Evolutionary conservation across 2,797 vertebrate species (phyloP).

Genomic region (Clamator glandarius): DNA sequence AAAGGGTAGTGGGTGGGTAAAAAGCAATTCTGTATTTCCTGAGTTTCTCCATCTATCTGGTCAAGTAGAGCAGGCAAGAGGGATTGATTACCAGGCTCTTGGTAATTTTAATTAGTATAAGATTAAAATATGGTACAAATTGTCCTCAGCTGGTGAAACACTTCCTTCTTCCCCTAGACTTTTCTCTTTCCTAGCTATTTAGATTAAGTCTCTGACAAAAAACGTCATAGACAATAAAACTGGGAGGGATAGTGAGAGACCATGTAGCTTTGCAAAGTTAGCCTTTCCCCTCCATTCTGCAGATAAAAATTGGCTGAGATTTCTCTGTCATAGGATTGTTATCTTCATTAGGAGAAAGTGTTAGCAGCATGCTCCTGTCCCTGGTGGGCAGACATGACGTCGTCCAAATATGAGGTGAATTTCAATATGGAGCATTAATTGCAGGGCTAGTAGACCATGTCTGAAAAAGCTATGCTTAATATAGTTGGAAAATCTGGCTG

Average conservation of each 20-base stretch:
- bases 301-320: not conserved
- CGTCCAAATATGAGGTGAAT: conserved; percentile 26
- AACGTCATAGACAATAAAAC: not conserved
- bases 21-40: not conserved
- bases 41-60: not conserved
- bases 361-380: conserved; percentile 48
- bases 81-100: not conserved
- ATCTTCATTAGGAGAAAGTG: conserved; percentile 30
- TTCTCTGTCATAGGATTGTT: conserved; percentile 1
- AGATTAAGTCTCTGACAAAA: not conserved
- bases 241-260: not conserved
- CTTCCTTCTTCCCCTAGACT: not conserved
- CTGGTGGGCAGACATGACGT: conserved; percentile 3
- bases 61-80: not conserved
- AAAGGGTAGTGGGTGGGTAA: not conserved
- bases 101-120: not conserved
- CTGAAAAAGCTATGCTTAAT: conserved; percentile 46
- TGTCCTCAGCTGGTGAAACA: not conserved
- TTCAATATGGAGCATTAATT: conserved; percentile 29
- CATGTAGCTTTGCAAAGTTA: conserved; percentile 1
- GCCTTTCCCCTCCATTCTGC: conserved; percentile 21
- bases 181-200: not conserved
- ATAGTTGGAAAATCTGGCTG: conserved; percentile 51
- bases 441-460: not conserved
- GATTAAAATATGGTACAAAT: not conserved